These are phyloP conservation scores for Phymatocera aterrima DNA, from an alignment of 2,888 invertebrate species.

Conservation along the genomic window DNA sequence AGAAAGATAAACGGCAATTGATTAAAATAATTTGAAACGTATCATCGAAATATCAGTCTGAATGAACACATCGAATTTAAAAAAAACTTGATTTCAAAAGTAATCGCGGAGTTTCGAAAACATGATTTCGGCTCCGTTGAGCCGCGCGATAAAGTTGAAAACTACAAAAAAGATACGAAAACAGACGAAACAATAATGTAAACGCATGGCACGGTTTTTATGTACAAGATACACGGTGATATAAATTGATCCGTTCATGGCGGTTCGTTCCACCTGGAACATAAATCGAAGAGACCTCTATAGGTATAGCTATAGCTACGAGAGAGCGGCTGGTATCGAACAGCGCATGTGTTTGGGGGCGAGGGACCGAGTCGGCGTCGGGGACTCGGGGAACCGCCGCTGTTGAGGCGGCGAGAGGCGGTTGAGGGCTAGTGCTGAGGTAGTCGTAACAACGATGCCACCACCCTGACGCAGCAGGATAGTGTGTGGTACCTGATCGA, in stretches of 20 bases:
- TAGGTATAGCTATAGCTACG: not conserved
- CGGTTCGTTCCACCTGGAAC: not conserved
- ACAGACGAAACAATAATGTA: too few species aligned
- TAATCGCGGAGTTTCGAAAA: too few species aligned
- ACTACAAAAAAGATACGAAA: not conserved
- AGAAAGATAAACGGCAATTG: too few species aligned
- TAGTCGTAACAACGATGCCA: slow-evolving; percentile 72
- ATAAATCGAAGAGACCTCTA: not conserved
- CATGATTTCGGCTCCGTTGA: too few species aligned
- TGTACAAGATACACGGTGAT: not conserved
- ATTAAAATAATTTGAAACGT: too few species aligned
- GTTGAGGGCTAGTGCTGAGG: slow-evolving; percentile 65
- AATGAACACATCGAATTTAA: too few species aligned
- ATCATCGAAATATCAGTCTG: too few species aligned
- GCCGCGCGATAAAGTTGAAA: too few species aligned
- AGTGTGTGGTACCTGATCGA: slow-evolving; percentile 27
- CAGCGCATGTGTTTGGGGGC: slow-evolving; percentile 64
- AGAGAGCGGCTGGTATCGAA: slow-evolving; percentile 54
- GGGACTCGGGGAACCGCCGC: slow-evolving; percentile 48
- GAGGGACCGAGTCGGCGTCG: slow-evolving; percentile 62
- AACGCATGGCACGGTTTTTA: not conserved
- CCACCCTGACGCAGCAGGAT: slow-evolving; percentile 67
- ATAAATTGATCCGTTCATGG: not conserved
- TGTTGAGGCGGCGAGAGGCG: slow-evolving; percentile 53
- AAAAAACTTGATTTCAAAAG: too few species aligned